Percentiles rank a stretch among this genome's conserved stretches.
These are phyloP conservation scores for Epsilonema sp. DNA, from an alignment of 2,888 invertebrate species.

Conservation along the genomic window DNA sequence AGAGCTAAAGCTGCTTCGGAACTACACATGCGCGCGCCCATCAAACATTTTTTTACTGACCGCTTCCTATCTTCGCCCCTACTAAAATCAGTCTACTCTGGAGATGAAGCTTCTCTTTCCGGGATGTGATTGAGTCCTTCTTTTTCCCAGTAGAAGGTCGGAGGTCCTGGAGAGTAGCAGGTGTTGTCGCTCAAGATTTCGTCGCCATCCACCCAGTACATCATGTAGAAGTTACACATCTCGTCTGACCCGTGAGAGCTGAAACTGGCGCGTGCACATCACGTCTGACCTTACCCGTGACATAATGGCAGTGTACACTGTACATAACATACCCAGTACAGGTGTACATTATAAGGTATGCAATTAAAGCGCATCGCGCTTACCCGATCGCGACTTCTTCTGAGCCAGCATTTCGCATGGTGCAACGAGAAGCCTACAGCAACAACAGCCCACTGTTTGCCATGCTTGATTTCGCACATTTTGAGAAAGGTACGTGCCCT, in stretches of 20 bases:
- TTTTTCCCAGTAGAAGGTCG: slow-evolving; percentile 19
- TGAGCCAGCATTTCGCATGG: not conserved
- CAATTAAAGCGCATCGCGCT: not conserved
- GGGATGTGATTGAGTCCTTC: slow-evolving; percentile 22
- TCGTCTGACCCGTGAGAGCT: slow-evolving; percentile 26
- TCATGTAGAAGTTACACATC: slow-evolving; percentile 32
- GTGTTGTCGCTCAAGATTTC: slow-evolving; percentile 15
- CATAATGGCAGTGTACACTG: no score
- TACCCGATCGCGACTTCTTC: not conserved
- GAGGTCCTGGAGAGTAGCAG: slow-evolving; percentile 24
- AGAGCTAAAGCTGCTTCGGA: no score
- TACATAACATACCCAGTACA: no score
- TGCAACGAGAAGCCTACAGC: not conserved
- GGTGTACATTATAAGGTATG: not conserved
- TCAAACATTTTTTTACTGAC: no score
- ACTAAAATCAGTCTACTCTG: no score
- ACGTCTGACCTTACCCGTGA: no score
- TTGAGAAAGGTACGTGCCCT: no score
- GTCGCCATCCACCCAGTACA: slow-evolving; percentile 24
- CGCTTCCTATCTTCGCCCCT: no score
- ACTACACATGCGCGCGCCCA: no score
- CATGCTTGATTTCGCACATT: no score
- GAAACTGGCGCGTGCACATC: no score
- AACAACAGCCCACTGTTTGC: no score
- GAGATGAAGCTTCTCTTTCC: slow-evolving; percentile 9